Evolutionary conservation across 2,888 invertebrate species (phyloP), one percentile per base, ranked within the genome.

Genomic region (Pseudeuparius sepicola): DNA sequence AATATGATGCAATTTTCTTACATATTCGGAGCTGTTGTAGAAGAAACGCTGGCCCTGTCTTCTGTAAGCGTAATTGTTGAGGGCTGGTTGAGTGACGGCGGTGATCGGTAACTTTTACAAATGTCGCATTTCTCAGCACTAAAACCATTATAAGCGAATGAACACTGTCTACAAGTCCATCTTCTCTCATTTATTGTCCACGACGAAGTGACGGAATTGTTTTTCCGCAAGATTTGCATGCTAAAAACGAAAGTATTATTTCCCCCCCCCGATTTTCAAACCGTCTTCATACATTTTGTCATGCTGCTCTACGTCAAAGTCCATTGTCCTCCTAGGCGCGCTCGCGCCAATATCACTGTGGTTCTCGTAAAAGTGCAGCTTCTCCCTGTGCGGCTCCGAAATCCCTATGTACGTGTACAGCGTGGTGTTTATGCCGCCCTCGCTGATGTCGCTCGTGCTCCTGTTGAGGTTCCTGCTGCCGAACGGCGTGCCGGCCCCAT

Each of bases 141-240:
- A 55, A 84, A 71, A 43, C 81, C 80, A 65, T 89, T 85, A 61
- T 86, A 87, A 41, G 85, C 81, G 64, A 83, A 90, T 57, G 87
- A 86, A 63, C 90, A 92, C 60, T 83, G 81, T 39, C 73, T 70
- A 64, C 90, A 90, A 44, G 84, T 85, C 89, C 90, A 90, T 75
- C 84, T 81, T 48, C 84, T 49, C 46, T 61, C 61, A 40, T 61
- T 60, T 30, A 52, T 48, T 13, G 54, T 49, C 55, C 57, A 60
- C 34, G 45, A 46, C 4, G 45, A 42, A 13, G 46, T 38, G 7
- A 49, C 41, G 14, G 50, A 45, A 33, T 50, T 48, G 26, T 51
- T 53, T 27, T 54, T 51, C 43, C 59, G 57, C 40, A 60, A 42
- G 11, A 52, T 50, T 39, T 54, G 51, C 46, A 59, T 46, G 36